These are phyloP conservation scores for Anguilla obscura DNA, from an alignment of 2,797 vertebrate genomes.

Conservation along the genomic window DNA sequence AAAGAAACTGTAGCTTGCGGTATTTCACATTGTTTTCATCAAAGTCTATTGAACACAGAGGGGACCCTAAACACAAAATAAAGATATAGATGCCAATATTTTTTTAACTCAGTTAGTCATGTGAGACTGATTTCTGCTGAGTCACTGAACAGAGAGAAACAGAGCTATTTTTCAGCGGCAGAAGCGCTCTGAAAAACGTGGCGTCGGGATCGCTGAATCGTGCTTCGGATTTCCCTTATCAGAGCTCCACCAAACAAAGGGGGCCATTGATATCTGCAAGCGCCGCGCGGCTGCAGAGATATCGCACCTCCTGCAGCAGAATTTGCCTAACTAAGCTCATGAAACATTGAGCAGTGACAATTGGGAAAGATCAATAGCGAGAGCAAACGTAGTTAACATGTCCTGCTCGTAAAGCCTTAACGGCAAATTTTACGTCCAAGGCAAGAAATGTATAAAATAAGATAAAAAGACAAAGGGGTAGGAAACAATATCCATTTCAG, in stretches of 20 bases:
- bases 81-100: background rate
- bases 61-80: background rate
- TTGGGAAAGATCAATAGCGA: conserved; percentile 58
- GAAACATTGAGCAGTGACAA: conserved; percentile 60
- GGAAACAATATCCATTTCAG: background rate
- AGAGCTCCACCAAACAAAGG: conserved; percentile 45
- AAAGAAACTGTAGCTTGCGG: background rate
- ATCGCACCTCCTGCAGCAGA: conserved; percentile 49
- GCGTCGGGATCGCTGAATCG: conserved; percentile 26
- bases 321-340: conserved; percentile 56
- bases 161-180: background rate
- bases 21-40: background rate
- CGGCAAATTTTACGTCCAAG: background rate
- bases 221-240: conserved; percentile 47
- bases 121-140: background rate
- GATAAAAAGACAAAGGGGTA: background rate
- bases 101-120: background rate
- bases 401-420: background rate
- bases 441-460: background rate
- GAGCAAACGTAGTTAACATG: conserved; percentile 31
- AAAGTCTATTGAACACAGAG: no score
- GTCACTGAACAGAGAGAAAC: background rate
- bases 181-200: background rate
- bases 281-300: conserved; percentile 47
- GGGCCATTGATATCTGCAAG: conserved; percentile 45